These are phyloP conservation scores for Tringa solitaria DNA, from an alignment of 2,113 vertebrate genomes.

Conservation along the genomic window DNA sequence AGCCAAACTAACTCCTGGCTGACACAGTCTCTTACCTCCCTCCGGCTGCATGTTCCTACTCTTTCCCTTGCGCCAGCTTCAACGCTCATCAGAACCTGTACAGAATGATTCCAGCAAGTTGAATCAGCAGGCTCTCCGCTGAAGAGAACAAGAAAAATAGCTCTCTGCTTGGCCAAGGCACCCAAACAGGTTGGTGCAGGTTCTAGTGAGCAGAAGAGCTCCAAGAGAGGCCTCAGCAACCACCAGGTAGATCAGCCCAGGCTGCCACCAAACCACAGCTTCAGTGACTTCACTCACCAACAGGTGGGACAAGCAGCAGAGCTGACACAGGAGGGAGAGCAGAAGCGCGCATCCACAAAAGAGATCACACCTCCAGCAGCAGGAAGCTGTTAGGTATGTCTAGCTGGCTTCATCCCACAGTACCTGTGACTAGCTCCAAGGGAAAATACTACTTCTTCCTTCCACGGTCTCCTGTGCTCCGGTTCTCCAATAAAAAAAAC, in stretches of 20 bases:
- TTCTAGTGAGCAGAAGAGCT: background rate
- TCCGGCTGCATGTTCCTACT: background rate
- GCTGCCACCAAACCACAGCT: background rate
- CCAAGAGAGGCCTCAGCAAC: background rate
- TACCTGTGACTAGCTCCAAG: background rate
- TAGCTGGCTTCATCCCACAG: background rate
- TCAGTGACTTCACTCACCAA: background rate
- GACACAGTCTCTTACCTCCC: background rate
- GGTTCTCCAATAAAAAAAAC: background rate
- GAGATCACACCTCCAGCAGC: background rate
- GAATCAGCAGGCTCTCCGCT: background rate
- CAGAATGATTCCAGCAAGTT: background rate
- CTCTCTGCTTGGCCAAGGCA: background rate
- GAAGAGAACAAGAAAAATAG: background rate
- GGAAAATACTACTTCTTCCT: background rate
- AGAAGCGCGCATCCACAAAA: background rate
- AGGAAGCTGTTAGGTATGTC: background rate
- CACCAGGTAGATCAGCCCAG: background rate
- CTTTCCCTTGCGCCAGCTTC: background rate
- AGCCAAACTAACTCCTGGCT: background rate
- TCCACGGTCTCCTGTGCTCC: background rate
- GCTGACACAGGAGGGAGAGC: background rate
- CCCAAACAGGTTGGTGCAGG: constrained; percentile 1
- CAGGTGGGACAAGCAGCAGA: background rate
- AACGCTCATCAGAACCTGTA: background rate